A percentile compares a stretch with the other conserved stretches of the same genome.
Conservation (phyloP, 2,888 invertebrate genomes). For the Microdon myrmicae region DNA sequence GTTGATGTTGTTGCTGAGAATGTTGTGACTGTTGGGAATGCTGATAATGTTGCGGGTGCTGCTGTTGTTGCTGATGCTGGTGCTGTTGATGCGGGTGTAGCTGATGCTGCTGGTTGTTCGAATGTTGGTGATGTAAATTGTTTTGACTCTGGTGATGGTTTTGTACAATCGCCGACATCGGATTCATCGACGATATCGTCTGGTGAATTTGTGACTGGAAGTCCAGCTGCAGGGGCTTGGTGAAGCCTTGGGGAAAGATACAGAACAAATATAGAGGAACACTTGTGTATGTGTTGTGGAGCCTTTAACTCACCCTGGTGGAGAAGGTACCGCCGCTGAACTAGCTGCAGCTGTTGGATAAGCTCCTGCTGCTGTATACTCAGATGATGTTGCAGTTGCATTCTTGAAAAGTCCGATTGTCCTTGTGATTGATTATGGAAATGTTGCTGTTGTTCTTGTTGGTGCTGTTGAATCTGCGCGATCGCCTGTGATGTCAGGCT, state of each 20-base stretch:
- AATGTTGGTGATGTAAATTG: constrained; percentile 27
- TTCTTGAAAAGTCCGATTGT: constrained; percentile 45
- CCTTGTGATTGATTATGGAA: background rate
- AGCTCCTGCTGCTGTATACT: constrained; percentile 59
- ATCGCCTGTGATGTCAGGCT: constrained; percentile 14
- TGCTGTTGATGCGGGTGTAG: constrained; percentile 16
- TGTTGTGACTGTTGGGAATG: background rate
- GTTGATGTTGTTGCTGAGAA: constrained; percentile 3
- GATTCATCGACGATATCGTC: constrained; percentile 45
- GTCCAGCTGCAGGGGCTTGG: constrained; percentile 54
- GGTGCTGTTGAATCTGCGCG: constrained; percentile 23
- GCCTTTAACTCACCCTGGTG: constrained; percentile 55
- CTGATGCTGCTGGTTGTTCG: constrained; percentile 25
- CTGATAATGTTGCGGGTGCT: constrained; percentile 4
- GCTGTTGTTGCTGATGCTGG: constrained; percentile 13
- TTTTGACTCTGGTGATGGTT: constrained; percentile 29
- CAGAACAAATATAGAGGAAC: background rate
- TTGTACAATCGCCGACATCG: constrained; percentile 28
- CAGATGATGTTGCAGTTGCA: constrained; percentile 59
- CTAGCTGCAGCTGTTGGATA: constrained; percentile 58
- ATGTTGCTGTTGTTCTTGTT: constrained; percentile 16
- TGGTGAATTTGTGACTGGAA: constrained; percentile 54
- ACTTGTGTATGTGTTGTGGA: background rate
- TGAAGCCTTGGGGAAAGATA: constrained; percentile 41
- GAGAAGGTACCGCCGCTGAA: constrained; percentile 59